Base-by-base conservation (phyloP, 2,113 vertebrate genomes). In the Oryzias curvinotus region DNA sequence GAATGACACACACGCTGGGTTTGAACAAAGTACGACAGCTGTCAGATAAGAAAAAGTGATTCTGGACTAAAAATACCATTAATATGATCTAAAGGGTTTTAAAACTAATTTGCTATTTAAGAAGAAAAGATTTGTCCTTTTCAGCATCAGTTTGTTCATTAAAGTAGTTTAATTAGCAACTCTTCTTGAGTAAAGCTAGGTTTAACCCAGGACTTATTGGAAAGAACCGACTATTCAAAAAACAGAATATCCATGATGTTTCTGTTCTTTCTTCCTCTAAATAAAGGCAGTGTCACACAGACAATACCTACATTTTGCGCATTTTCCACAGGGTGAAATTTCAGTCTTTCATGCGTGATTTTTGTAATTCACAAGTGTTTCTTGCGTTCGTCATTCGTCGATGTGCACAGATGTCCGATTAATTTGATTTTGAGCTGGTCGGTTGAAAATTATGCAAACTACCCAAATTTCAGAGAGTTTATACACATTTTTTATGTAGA, bases 21-120 rank as follows among this genome's bases (percentile, higher is more conserved):
- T 70, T 81, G 60, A 87, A 83, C 84, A 70, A 68, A 72, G 65
- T 77, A 80, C 61, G 84, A 88, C 84, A 89, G 84, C 86, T 87
- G 86, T 85, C 86, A 84, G 70, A 73, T 78, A 12, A 75, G 62
- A 53, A 45, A 73, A 74, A 50, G 65, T 41, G 62, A 77, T 80
- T 68, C 72, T 28, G 0, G 64, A 70, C 80, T 84, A 79, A 85
- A 86, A 87, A 86, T 82, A 82, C 36, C 63, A 66, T 67, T 69
- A 82, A 82, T 79, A 69, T 81, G 65, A 86, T 86, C 78, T 79
- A 1, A 2, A 41, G 13, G 10, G 15, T 28, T 84, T 81, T 16
- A 68, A 71, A 75, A 81, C 70, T 79, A 82, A 86, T 81, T 80
- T 85, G 68, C 84, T 71, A 73, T 81, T 81, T 74, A 73, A 66